phyloP scores from a whole-genome alignment of 2,888 invertebrate species.

The Acrobasis suavella region DNA sequence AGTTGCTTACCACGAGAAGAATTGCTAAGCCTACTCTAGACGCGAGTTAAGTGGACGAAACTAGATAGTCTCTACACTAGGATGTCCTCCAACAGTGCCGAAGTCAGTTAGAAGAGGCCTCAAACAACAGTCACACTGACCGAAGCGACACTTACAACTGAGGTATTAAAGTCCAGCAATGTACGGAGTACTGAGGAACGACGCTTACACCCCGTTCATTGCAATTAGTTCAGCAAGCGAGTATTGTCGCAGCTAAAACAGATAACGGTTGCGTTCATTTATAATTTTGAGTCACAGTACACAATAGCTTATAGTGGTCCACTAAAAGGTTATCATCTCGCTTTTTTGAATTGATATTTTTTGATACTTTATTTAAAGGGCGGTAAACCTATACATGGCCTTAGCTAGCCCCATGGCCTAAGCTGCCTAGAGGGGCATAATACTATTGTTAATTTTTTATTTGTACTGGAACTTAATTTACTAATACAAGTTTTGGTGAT shows the following conservation, averaged over 20 bases:
- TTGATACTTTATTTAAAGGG: neutral
- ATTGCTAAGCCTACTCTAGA: conserved; percentile 50
- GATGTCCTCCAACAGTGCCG: conserved; percentile 43
- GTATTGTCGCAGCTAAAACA: conserved; percentile 79
- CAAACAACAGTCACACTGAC: conserved; percentile 55
- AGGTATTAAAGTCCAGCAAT: conserved; percentile 56
- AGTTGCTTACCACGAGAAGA: conserved; percentile 41
- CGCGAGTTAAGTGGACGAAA: conserved; percentile 48
- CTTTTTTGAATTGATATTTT: too few species aligned
- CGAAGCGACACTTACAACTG: conserved; percentile 70
- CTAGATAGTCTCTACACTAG: conserved; percentile 34
- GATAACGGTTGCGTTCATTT: conserved; percentile 56
- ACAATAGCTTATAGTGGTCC: neutral
- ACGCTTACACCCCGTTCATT: conserved; percentile 70
- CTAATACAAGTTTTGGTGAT: too few species aligned
- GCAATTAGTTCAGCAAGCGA: conserved; percentile 76
- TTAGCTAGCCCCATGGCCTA: too few species aligned
- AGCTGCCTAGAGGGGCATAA: too few species aligned
- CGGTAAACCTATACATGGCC: too few species aligned
- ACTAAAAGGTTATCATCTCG: too few species aligned
- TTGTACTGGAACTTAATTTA: too few species aligned
- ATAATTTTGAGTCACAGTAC: neutral
- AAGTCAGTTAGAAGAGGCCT: conserved; percentile 57
- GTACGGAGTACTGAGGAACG: conserved; percentile 46
- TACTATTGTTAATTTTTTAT: too few species aligned